Evolutionary conservation across 2,113 vertebrate species (phyloP).

Genomic region (Microtus richardsoni): DNA sequence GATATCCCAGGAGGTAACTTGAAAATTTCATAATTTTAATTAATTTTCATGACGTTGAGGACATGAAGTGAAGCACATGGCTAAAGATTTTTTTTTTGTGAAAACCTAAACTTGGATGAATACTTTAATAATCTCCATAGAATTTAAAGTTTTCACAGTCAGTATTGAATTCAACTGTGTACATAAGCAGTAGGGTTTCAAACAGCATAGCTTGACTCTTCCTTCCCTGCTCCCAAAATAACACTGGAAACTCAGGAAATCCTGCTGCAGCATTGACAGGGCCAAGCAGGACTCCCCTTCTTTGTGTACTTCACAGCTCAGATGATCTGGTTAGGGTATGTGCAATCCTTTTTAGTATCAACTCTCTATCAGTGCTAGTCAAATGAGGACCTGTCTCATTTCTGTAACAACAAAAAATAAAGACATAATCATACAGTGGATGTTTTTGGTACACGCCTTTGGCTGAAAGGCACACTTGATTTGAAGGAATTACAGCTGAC

Average conservation of each 20-base stretch:
- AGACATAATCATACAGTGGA: constrained; percentile 5
- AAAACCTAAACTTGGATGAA: constrained; percentile 45
- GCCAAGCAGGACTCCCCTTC: background rate
- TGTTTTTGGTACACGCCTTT: constrained; percentile 26
- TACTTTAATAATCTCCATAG: constrained; percentile 17
- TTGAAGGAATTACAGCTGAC: background rate
- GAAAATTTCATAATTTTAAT: constrained; percentile 46
- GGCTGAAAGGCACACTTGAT: constrained; percentile 48
- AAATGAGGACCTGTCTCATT: constrained; percentile 37
- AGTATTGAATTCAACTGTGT: background rate
- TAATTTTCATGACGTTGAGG: constrained; percentile 29
- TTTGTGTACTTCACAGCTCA: background rate
- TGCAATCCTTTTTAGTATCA: constrained; percentile 55
- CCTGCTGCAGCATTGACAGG: background rate
- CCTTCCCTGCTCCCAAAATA: constrained; percentile 23
- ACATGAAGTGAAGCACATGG: background rate
- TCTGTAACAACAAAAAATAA: constrained; percentile 28
- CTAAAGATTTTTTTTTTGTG: background rate
- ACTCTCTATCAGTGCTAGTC: constrained; percentile 59
- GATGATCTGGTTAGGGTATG: constrained; percentile 8
- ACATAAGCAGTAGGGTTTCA: background rate
- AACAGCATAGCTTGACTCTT: background rate
- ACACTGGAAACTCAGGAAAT: constrained; percentile 38
- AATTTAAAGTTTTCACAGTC: constrained; percentile 34
- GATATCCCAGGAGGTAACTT: background rate